Base-by-base conservation (phyloP, 2,888 invertebrate species). In the Petrophora chlorosata region DNA sequence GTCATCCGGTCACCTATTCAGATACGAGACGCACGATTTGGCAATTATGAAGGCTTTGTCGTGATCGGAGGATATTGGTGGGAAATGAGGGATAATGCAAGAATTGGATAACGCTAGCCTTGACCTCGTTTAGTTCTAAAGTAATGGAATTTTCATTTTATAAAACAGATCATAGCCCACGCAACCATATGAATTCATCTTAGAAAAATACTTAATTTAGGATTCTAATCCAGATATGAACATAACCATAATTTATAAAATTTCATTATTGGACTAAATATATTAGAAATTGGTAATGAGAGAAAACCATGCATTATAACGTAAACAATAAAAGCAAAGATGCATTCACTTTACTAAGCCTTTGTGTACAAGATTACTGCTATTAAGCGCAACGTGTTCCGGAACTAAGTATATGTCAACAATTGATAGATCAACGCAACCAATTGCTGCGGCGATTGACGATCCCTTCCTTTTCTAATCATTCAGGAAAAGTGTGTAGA, bases 1-100 rank as follows among this genome's bases (percentile, higher is more conserved):
- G 41, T 40, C 54, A 52, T 59, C 59, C 59, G 59, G 52, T 47
- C 59, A 53, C 48, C 43, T 49, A 53, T 45, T 30, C 32, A 13
- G 17, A 16, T 28, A 39, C 39, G 33, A 46, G 28, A 46, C 45
- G 26, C 33, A 39, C 39, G 39, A 53, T 56, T 59, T 56, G 53
- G 56, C 46, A 52, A 59, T 53, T 58, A 47, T 34, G 22, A 19
- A 12, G 9, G 19, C 25, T 28, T 30, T 35, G 36, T 40, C 39
- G 23, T 40, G 33, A 45, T 41, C 36, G 19, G 28, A 39, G 16
- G 33, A 35, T 34, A 40, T 34, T 2, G 33, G 19, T 29, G 22
- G 26, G 33, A 14, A 40, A 46, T 40, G 34, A 34, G 16, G 28
- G 28, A 26, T 40, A 28, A 29, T 33, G 26, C 45, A 7, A 17